Conservation (phyloP, 2,797 vertebrate species). For the Tenualosa thibaudeaui region DNA sequence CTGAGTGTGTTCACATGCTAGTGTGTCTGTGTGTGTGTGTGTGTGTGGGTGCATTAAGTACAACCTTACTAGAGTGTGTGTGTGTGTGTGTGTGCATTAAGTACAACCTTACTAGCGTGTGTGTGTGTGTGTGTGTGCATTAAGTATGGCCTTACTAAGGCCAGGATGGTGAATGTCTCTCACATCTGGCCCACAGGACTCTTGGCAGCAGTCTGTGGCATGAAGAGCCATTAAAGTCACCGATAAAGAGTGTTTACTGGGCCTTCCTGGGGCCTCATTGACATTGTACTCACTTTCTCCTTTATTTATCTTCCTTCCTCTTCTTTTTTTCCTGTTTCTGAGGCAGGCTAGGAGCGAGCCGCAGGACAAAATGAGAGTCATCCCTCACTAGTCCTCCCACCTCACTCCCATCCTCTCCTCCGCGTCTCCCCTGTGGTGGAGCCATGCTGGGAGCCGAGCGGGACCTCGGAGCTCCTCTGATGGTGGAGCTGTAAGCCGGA, state of each 20-base stretch:
- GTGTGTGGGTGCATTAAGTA: too few species aligned
- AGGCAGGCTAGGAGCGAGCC: not conserved
- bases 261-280: constrained; percentile 37
- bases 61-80: too few species aligned
- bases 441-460: not conserved
- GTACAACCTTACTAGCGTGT: too few species aligned
- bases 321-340: not conserved
- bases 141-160: too few species aligned
- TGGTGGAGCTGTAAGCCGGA: not conserved
- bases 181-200: not conserved
- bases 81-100: too few species aligned
- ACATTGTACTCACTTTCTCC: constrained; percentile 37
- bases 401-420: not conserved
- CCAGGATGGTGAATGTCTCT: not conserved
- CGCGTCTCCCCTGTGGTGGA: not conserved
- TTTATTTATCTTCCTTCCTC: constrained; percentile 34
- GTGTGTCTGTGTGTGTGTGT: not conserved
- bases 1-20: too few species aligned
- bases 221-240: constrained; percentile 26
- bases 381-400: not conserved
- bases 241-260: constrained; percentile 27
- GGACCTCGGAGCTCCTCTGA: not conserved
- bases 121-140: too few species aligned
- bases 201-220: not conserved
- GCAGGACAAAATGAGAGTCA: not conserved